Evolutionary conservation across 37 sponge, comb jelly and placozoan species (phyloP).

Genomic region (Amphimedon queenslandica): DNA sequence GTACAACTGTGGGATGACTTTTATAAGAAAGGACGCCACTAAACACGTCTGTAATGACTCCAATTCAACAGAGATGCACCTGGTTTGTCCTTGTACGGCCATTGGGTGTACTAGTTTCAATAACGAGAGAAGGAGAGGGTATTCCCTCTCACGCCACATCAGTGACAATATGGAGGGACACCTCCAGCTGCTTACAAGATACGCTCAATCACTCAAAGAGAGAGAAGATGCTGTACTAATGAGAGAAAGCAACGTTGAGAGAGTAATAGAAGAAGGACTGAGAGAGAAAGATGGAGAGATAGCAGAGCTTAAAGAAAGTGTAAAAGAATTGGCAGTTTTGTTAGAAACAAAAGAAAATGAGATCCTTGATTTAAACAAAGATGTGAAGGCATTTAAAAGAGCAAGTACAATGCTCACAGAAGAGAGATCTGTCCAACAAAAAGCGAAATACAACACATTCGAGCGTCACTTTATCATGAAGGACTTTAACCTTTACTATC

Average conservation of each 20-base stretch:
- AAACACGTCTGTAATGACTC: no score
- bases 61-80: no score
- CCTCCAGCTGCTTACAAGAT: no score
- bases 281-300: background rate
- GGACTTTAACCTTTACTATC: background rate
- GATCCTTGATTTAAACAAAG: background rate
- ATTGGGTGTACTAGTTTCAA: no score
- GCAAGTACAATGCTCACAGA: no score
- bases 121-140: no score
- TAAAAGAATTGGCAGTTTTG: background rate
- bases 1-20: background rate
- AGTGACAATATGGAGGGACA: no score
- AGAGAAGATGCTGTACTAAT: background rate
- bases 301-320: background rate
- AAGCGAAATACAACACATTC: no score
- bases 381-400: background rate
- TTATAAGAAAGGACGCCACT: no score
- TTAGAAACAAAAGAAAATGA: background rate
- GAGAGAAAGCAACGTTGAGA: background rate
- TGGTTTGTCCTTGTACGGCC: no score
- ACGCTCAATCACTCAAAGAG: background rate
- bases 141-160: no score
- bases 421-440: no score
- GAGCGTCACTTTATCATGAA: background rate
- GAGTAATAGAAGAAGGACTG: background rate